These are phyloP conservation scores for Lynx canadensis DNA, from an alignment of 2,113 vertebrate species.

Conservation along the genomic window DNA sequence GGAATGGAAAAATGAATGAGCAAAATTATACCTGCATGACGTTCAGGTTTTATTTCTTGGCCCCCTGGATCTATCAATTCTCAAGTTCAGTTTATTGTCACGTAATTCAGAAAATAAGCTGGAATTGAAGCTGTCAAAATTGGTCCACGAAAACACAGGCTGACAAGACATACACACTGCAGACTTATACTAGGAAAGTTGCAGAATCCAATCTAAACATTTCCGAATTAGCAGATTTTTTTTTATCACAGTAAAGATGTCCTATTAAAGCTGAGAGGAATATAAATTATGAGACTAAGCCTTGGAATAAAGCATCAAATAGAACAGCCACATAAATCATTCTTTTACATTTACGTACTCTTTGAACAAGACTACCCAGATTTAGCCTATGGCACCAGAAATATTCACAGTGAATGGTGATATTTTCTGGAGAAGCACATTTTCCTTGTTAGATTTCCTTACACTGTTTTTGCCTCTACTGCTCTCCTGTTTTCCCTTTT, in stretches of 20 bases:
- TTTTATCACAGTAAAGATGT: constrained; percentile 13
- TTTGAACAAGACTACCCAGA: neutral
- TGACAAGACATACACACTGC: neutral
- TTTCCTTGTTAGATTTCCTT: neutral
- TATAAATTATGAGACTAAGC: constrained; percentile 27
- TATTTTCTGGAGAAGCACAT: neutral
- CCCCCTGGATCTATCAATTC: neutral
- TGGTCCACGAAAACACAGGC: neutral
- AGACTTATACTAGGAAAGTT: neutral
- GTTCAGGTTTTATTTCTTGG: neutral
- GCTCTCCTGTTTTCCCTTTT: neutral
- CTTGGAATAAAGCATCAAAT: neutral
- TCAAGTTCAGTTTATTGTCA: neutral
- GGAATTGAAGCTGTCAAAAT: neutral
- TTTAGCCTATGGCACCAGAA: neutral
- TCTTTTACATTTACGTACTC: constrained; percentile 16
- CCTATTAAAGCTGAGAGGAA: neutral
- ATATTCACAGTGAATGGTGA: neutral
- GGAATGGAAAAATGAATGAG: neutral
- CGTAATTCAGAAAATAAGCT: neutral
- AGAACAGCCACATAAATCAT: neutral
- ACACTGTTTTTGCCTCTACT: neutral
- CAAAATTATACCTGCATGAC: neutral
- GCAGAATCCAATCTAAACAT: neutral
- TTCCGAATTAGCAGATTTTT: neutral